phyloP scores from a whole-genome alignment of 2,888 invertebrate genomes.

The Philhelius pedissequus region DNA sequence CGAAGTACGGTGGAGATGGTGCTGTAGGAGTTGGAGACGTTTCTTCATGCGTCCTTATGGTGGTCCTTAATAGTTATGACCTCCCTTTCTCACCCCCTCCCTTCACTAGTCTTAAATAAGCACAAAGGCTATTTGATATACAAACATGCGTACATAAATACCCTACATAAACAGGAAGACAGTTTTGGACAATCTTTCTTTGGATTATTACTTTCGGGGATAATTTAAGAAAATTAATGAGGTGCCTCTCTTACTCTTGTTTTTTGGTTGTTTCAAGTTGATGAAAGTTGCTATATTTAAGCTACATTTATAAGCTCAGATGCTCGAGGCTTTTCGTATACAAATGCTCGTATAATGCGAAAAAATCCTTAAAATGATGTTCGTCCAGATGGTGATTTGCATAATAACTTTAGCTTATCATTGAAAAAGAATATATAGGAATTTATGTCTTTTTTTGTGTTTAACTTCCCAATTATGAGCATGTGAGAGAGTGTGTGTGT shows the following conservation, averaged over 20 bases:
- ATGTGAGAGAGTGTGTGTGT: neutral
- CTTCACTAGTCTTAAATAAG: neutral
- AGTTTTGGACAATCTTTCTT: slow-evolving; percentile 55
- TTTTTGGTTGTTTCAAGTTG: slow-evolving; percentile 37
- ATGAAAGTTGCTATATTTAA: slow-evolving; percentile 37
- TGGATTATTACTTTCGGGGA: slow-evolving; percentile 62
- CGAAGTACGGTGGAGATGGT: neutral
- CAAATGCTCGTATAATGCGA: neutral
- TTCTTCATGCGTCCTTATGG: neutral
- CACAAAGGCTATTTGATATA: neutral
- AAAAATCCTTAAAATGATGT: slow-evolving; percentile 40
- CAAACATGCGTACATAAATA: neutral
- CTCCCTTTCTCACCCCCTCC: slow-evolving; percentile 14
- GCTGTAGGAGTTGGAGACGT: neutral
- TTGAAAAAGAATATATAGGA: slow-evolving; percentile 19
- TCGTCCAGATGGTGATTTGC: slow-evolving; percentile 68
- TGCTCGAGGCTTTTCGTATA: slow-evolving; percentile 14
- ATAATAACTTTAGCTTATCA: slow-evolving; percentile 57
- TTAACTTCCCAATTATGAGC: too few species aligned
- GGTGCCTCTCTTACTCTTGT: slow-evolving; percentile 18
- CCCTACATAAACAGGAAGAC: neutral
- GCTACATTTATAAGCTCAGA: slow-evolving; percentile 3
- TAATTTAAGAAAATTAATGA: slow-evolving; percentile 66
- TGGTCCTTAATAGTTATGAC: slow-evolving; percentile 59
- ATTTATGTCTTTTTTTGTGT: slow-evolving; percentile 9